Evolutionary conservation across 2,113 vertebrate genomes (phyloP), one percentile per base, ranked within the genome.

Genomic region (Semnornis frantzii): DNA sequence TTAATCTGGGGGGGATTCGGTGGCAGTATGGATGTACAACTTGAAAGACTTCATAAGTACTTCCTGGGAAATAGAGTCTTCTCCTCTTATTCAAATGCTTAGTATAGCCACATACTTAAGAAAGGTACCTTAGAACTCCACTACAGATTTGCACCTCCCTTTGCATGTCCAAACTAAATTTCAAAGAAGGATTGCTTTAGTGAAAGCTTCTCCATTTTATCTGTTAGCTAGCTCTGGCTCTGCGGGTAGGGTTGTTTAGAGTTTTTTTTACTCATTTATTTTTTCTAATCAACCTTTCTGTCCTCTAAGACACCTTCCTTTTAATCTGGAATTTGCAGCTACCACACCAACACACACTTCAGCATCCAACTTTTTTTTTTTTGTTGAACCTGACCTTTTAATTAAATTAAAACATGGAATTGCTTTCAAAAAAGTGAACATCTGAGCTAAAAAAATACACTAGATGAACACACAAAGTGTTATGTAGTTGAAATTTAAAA

Each of bases 401-500:
- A 75, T 11, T 60, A 21, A 75, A 78, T 33, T 79, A 33, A 33
- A 72, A 95, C 84, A 87, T 48, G 5, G 1, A 12, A 44, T 57
- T 50, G 1, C 3, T 62, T 89, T 81, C 39, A 8, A 48, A 65
- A 82, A 82, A 48, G 4, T 57, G 57, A 87, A 2, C 4, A 18
- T 33, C 4, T 76, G 64, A 85, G 10, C 2, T 85, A 27, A 57
- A 62, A 57, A 54, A 46, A 44, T 27, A 24, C 2, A 10, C 2
- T 73, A 5, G 27, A 90, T 52, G 28, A 84, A 75, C 31, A 48
- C 19, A 52, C 3, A 5, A 85, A 85, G 3, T 30, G 48, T 24
- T 79, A 85, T 0, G 0, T 8, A 33, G 8, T 12, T 4, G 5
- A 12, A 66, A 7, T 74, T n/a, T 72, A 86, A 8, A 55, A 4